A percentile compares a stretch with the other conserved stretches of the same genome.
Evolutionary conservation across 2,888 invertebrate species (phyloP).

Genomic region (Nesidiocoris tenuis): DNA sequence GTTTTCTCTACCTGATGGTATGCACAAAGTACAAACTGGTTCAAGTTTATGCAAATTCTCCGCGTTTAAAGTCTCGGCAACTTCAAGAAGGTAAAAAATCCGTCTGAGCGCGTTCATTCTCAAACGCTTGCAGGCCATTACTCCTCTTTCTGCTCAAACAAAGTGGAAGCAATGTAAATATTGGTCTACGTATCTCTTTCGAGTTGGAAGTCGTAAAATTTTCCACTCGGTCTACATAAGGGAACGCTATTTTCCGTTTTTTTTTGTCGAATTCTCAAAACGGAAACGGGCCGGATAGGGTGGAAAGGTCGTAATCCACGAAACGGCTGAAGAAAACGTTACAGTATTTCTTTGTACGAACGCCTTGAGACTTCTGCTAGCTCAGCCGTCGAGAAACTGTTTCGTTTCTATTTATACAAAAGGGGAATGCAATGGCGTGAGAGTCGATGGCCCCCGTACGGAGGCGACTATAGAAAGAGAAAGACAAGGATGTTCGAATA

Average conservation of each 20-base stretch:
- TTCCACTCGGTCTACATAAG: constrained; percentile 14
- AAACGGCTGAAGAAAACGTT: too few species aligned
- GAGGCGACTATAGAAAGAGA: too few species aligned
- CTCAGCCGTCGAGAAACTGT: too few species aligned
- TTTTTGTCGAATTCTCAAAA: neutral
- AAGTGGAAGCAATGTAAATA: constrained; percentile 4
- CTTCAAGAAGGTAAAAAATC: too few species aligned
- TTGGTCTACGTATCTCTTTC: neutral
- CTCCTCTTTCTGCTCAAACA: neutral
- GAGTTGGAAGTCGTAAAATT: constrained; percentile 21
- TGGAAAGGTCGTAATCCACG: neutral
- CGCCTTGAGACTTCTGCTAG: too few species aligned
- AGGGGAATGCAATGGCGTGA: constrained; percentile 26
- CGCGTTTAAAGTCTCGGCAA: too few species aligned
- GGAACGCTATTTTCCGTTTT: neutral
- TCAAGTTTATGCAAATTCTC: too few species aligned
- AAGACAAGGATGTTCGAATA: too few species aligned
- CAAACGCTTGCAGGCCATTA: neutral
- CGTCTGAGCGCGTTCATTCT: neutral
- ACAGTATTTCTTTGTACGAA: too few species aligned
- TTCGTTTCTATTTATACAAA: constrained; percentile 28
- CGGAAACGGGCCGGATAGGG: constrained; percentile 3
- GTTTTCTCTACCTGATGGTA: too few species aligned
- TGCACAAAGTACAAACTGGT: too few species aligned
- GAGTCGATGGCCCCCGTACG: constrained; percentile 7